Percentiles rank a stretch among this genome's conserved stretches.
These are phyloP conservation scores for Dasyprocta punctata DNA, from an alignment of 2,113 vertebrate species.

Conservation along the genomic window DNA sequence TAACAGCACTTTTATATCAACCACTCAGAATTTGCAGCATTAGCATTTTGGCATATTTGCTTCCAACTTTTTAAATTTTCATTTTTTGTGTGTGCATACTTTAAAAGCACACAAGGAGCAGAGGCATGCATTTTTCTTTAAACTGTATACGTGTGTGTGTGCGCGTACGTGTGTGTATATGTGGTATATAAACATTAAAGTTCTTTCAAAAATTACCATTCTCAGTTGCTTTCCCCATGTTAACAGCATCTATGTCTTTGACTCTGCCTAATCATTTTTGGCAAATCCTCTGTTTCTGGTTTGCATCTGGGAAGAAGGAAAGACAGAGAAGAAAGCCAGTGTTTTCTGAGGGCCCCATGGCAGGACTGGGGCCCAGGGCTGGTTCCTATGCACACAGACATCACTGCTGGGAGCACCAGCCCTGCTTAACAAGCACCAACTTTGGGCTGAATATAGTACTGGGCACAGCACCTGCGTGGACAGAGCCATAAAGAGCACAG, in stretches of 20 bases:
- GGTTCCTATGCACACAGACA: not conserved
- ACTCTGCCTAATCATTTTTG: not conserved
- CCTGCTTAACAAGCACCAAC: not conserved
- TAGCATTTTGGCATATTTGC: conserved; percentile 43
- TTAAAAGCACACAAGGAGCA: not conserved
- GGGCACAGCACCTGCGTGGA: not conserved
- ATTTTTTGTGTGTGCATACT: not conserved
- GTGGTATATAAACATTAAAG: not conserved
- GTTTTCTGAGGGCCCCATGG: not conserved
- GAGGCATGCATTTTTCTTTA: not conserved
- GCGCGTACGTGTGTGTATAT: not conserved
- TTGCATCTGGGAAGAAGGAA: not conserved
- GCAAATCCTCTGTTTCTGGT: not conserved
- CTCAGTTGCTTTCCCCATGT: not conserved
- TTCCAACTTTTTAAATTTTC: conserved; percentile 12
- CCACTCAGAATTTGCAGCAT: conserved; percentile 4
- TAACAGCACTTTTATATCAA: not conserved
- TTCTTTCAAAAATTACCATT: not conserved
- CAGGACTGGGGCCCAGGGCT: not conserved
- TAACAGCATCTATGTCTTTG: not conserved
- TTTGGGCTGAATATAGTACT: not conserved
- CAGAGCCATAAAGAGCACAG: not conserved
- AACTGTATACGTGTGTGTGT: not conserved
- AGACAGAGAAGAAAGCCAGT: not conserved
- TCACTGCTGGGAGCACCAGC: no score